These are phyloP conservation scores for Formica aserva DNA, from an alignment of 2,888 invertebrate species.

Conservation along the genomic window DNA sequence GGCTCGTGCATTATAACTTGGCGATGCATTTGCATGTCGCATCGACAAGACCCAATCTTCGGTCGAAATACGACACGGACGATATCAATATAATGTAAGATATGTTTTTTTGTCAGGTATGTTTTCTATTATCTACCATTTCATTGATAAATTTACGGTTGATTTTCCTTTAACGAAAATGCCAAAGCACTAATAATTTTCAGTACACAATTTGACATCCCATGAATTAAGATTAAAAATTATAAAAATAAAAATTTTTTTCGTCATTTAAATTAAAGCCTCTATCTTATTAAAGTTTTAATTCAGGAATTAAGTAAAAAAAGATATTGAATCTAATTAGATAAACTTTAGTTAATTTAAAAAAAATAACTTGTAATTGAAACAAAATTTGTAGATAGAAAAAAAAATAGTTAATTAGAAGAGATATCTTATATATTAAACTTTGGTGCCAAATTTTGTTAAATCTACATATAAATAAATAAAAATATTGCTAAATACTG, in stretches of 20 bases:
- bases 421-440: not conserved
- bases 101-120: not conserved
- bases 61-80: not conserved
- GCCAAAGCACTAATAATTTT: not conserved
- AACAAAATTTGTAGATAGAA: not conserved
- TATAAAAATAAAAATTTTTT: not conserved
- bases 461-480: not conserved
- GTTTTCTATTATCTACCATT: not conserved
- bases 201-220: not conserved
- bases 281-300: not conserved
- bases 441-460: not conserved
- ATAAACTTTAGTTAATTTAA: not conserved
- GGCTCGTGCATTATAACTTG: constrained; percentile 72
- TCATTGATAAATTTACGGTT: not conserved
- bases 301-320: not conserved
- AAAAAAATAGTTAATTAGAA: not conserved
- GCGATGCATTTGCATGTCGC: constrained; percentile 61
- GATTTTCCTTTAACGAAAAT: not conserved
- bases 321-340: not conserved
- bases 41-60: constrained; percentile 37
- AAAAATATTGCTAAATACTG: not conserved
- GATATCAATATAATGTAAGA: constrained; percentile 16
- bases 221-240: not conserved
- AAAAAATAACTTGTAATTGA: not conserved
- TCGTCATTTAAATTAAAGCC: not conserved